These are phyloP conservation scores for Odontesthes bonariensis DNA, from an alignment of 2,113 vertebrate genomes.

Conservation along the genomic window DNA sequence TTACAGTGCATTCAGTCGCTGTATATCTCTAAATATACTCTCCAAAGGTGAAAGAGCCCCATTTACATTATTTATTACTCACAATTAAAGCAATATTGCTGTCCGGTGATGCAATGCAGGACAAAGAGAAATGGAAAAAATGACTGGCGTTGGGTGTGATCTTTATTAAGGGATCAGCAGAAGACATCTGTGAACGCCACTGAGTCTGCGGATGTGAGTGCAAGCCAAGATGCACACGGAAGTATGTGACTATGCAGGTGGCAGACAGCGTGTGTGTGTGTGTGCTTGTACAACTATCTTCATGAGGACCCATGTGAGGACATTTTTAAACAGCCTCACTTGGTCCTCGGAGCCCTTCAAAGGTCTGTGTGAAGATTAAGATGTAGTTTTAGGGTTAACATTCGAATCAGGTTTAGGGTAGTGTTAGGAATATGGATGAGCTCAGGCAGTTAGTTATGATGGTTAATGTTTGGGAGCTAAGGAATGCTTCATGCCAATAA, in stretches of 20 bases:
- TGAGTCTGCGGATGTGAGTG: constrained; percentile 57
- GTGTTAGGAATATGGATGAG: neutral
- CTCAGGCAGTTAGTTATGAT: neutral
- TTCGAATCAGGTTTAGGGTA: neutral
- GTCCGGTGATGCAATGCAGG: constrained; percentile 39
- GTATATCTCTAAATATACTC: neutral
- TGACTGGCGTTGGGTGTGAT: constrained; percentile 32
- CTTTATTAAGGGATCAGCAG: constrained; percentile 39
- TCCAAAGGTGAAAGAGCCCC: neutral
- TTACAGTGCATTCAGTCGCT: neutral
- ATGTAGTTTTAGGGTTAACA: neutral
- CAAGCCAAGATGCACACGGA: constrained; percentile 53
- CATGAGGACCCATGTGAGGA: neutral
- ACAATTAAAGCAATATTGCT: constrained; percentile 1
- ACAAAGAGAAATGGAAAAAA: constrained; percentile 31
- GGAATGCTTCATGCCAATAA: neutral
- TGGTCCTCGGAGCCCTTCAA: neutral
- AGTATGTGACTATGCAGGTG: constrained; percentile 51
- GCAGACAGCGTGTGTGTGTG: constrained; percentile 32
- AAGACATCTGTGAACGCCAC: constrained; percentile 62
- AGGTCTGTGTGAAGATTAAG: neutral
- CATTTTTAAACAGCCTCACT: neutral
- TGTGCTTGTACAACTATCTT: neutral
- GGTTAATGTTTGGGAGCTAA: neutral
- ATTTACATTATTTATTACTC: constrained; percentile 4